These are phyloP conservation scores for Himalopsyche japonica DNA, from an alignment of 2,888 invertebrate species.

Conservation along the genomic window DNA sequence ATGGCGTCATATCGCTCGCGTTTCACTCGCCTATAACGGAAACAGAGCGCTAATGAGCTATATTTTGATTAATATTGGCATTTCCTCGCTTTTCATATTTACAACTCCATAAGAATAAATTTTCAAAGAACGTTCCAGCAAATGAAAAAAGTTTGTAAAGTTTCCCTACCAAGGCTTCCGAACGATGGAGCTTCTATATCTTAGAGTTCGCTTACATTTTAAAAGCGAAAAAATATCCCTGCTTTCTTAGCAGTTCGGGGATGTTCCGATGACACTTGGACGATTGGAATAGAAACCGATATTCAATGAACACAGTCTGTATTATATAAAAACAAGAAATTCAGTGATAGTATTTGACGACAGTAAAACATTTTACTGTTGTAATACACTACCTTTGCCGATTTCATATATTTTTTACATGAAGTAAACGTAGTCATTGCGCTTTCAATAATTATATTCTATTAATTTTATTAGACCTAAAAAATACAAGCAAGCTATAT, in stretches of 20 bases:
- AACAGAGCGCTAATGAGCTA: conserved; percentile 19
- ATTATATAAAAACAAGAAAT: no score
- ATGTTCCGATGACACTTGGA: neutral
- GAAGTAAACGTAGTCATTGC: no score
- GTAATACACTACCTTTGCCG: no score
- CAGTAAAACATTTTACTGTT: no score
- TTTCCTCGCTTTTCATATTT: conserved; percentile 3
- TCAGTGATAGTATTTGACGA: no score
- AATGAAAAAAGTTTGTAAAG: neutral
- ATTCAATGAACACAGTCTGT: no score
- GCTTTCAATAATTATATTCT: no score
- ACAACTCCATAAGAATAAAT: neutral
- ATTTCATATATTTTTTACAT: no score
- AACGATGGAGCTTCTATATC: neutral
- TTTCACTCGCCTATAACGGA: conserved; percentile 17
- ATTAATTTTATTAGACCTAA: no score
- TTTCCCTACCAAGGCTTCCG: neutral
- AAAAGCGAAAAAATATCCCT: neutral
- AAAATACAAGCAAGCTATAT: no score
- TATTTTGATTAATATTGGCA: conserved; percentile 26
- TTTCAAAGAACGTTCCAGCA: neutral
- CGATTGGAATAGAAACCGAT: no score
- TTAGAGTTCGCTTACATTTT: neutral
- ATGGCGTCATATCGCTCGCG: conserved; percentile 8
- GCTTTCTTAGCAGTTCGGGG: neutral